Conservation (phyloP, 2,113 vertebrate species). For the Oenanthe melanoleuca region DNA sequence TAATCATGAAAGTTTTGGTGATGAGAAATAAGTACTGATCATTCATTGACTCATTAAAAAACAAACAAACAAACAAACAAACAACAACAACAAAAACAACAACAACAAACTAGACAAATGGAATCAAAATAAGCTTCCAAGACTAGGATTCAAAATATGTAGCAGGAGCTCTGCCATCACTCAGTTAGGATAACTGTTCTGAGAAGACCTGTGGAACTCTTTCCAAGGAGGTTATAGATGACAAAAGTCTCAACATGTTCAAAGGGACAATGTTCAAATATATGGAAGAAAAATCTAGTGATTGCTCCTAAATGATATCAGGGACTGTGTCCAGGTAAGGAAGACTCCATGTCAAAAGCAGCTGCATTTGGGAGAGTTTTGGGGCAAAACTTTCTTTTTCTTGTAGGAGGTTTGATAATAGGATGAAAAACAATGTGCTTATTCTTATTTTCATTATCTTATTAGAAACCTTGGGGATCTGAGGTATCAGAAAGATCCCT, state of each 20-base stretch:
- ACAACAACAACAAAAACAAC: too few species aligned
- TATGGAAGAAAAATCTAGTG: not conserved
- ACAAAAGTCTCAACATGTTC: rapidly evolving
- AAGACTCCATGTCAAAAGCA: not conserved
- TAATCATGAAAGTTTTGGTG: not conserved
- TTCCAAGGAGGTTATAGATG: not conserved
- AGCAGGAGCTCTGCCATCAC: not conserved
- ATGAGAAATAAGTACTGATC: not conserved
- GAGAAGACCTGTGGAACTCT: not conserved
- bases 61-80: too few species aligned
- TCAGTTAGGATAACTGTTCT: not conserved
- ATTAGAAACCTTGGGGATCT: not conserved
- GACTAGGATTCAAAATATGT: not conserved
- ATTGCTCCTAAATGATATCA: not conserved
- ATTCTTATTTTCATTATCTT: not conserved
- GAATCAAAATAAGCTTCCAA: not conserved
- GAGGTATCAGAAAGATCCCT: not conserved
- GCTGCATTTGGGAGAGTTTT: not conserved
- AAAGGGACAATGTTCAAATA: not conserved
- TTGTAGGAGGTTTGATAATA: not conserved
- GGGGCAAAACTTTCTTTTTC: not conserved
- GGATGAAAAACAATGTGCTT: not conserved
- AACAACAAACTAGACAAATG: too few species aligned
- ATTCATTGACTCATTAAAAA: not conserved
- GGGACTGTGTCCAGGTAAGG: not conserved